A percentile compares a stretch with the other conserved stretches of the same genome.
Conservation (phyloP, 2,888 invertebrate genomes). For the Zaprionus bogoriensis region DNA sequence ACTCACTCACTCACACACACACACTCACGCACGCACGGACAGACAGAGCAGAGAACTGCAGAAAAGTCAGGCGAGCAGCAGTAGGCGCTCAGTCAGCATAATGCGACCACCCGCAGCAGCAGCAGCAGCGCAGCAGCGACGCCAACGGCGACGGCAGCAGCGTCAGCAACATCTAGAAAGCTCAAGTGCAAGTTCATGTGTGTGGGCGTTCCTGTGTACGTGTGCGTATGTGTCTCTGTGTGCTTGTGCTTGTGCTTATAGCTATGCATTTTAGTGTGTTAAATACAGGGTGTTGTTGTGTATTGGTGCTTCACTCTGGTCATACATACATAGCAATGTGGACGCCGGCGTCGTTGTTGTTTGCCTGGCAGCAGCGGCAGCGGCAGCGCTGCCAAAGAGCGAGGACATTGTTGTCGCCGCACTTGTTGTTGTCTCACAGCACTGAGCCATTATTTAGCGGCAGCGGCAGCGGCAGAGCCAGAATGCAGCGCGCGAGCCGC, state of each 20-base stretch:
- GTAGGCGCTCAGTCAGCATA: slow-evolving; percentile 23
- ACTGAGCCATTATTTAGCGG: slow-evolving; percentile 46
- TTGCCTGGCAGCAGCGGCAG: slow-evolving; percentile 11
- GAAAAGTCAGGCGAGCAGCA: neutral
- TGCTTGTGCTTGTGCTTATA: neutral
- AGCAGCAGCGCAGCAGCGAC: no score
- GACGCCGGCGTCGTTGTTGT: slow-evolving; percentile 19
- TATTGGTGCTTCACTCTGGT: slow-evolving; percentile 9
- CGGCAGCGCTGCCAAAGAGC: slow-evolving; percentile 29
- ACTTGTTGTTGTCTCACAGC: slow-evolving; percentile 45
- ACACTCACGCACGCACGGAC: neutral
- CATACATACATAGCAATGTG: slow-evolving; percentile 47
- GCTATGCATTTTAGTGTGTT: slow-evolving; percentile 32
- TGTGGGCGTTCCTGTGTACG: neutral
- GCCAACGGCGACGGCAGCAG: slow-evolving; percentile 5
- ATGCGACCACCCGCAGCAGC: slow-evolving; percentile 10
- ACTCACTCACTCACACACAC: slow-evolving; percentile 1
- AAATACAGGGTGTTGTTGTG: slow-evolving; percentile 33
- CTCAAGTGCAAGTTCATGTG: slow-evolving; percentile 41
- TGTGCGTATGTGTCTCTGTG: slow-evolving; percentile 4
- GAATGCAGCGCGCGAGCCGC: neutral
- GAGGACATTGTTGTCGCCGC: slow-evolving; percentile 36
- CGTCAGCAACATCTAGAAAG: slow-evolving; percentile 7
- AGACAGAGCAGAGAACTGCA: neutral
- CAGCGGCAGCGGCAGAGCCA: neutral